Base-by-base conservation (phyloP, 2,113 vertebrate species). In the Puntigrus tetrazona region DNA sequence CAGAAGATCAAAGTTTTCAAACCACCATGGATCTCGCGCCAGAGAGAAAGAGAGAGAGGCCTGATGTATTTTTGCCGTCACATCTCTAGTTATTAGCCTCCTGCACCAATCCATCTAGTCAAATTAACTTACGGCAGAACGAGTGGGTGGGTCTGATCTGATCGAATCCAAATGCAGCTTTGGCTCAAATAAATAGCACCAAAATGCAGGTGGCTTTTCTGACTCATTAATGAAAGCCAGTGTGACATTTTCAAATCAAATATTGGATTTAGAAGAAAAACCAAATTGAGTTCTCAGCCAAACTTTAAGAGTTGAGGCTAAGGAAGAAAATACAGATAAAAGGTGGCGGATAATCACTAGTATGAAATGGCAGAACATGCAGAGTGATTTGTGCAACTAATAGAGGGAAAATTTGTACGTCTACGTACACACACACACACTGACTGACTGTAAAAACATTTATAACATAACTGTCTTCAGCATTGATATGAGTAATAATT, bases 201-300 rank as follows among this genome's bases (percentile, higher is more conserved):
- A 82, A 84, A 76, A 82, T 69, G 41, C 36, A 10, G 61, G 81
- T 75, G 47, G 81, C 84, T 69, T 86, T 70, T 84, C 73, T n/a
- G 38, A 84, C 36, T 82, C 78, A 43, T 83, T 88, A 83, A 89
- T 87, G 78, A 85, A 82, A 89, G 67, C 73, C 55, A 82, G 50
- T 81, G 73, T 86, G 88, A 89, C 89, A 90, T 88, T 89, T 90
- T 89, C 78, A 78, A 89, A 73, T 86, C 89, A 87, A 88, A 88
- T 86, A 86, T 87, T 86, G 87, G 74, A 83, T 88, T 85, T 85
- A 81, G 86, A 29, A 76, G 50, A 85, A 78, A 65, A 81, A 57
- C 25, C 76, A 65, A 67, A 75, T 59, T 83, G 73, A 41, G 18
- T 85, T 78, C 73, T 81, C 57, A 52, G 69, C 52, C 25, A 83